These are phyloP conservation scores for Genyomyrus donnyi DNA, from an alignment of 2,113 vertebrate species.

Conservation along the genomic window DNA sequence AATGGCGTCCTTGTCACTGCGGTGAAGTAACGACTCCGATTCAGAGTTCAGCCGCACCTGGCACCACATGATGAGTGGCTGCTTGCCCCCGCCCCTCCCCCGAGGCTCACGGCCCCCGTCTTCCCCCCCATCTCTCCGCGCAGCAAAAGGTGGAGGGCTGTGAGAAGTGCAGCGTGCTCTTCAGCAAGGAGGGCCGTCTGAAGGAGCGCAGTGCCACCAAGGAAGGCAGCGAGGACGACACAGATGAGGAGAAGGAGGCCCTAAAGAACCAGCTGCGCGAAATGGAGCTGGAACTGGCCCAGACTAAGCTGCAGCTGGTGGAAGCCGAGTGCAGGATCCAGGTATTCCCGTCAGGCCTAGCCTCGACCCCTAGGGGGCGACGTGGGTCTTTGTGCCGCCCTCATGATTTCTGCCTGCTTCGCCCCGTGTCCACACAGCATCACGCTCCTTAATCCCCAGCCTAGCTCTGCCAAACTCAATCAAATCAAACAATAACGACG, in stretches of 20 bases:
- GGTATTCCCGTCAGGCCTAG: slow-evolving; percentile 51
- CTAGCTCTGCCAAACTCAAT: background rate
- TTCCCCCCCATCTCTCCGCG: background rate
- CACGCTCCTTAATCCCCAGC: background rate
- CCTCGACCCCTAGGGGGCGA: background rate
- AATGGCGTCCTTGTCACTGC: background rate
- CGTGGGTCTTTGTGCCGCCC: background rate
- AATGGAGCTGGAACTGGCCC: slow-evolving; percentile 95
- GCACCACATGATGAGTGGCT: background rate
- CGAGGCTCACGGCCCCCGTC: background rate
- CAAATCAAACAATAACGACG: background rate
- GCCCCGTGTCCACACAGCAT: background rate
- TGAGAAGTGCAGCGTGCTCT: slow-evolving; percentile 75
- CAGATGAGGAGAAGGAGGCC: slow-evolving; percentile 84
- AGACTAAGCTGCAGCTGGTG: slow-evolving; percentile 96
- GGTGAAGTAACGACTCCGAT: background rate
- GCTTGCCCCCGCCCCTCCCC: background rate
- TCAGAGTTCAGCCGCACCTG: background rate
- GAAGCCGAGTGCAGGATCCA: slow-evolving; percentile 98
- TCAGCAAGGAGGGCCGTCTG: slow-evolving; percentile 71
- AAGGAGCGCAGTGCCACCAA: slow-evolving; percentile 58
- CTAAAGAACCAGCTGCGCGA: slow-evolving; percentile 92
- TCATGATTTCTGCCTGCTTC: background rate
- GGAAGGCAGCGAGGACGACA: slow-evolving; percentile 71
- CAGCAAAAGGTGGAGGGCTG: slow-evolving; percentile 82